Conservation (phyloP, 2,888 invertebrate species). For the Rhabditophanes sp. region DNA sequence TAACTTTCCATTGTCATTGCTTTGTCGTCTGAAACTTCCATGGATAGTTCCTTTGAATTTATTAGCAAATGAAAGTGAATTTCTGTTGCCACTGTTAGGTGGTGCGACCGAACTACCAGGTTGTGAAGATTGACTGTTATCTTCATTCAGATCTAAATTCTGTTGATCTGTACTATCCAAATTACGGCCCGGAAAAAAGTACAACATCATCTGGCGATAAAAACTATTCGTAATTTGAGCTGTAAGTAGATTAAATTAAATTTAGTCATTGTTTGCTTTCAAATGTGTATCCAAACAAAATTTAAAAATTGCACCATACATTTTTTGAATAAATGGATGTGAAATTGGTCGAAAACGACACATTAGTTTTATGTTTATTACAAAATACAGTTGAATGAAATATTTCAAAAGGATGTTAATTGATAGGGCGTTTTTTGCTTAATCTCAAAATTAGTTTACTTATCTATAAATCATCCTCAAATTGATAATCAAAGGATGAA, state of each 20-base stretch:
- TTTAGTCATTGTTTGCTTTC: not conserved
- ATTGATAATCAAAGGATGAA: too few relatives aligned
- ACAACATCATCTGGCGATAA: constrained; percentile 86
- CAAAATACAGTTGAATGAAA: too few relatives aligned
- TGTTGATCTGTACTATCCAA: constrained; percentile 43
- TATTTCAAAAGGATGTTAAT: too few relatives aligned
- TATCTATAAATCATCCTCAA: too few relatives aligned
- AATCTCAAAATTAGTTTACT: too few relatives aligned
- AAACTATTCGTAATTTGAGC: constrained; percentile 49
- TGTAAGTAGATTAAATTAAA: constrained; percentile 51
- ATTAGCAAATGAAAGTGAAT: constrained; percentile 12
- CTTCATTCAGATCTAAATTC: constrained; percentile 19
- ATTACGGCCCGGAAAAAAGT: constrained; percentile 74
- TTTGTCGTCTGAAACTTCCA: constrained; percentile 12
- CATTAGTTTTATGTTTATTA: too few relatives aligned
- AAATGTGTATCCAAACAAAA: not conserved
- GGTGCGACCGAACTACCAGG: constrained; percentile 8
- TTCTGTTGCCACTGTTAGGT: not conserved
- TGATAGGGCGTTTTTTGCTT: too few relatives aligned
- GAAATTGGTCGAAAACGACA: too few relatives aligned
- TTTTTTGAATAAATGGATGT: not conserved
- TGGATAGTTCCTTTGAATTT: constrained; percentile 17
- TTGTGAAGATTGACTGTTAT: constrained; percentile 8
- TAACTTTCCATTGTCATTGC: constrained; percentile 1
- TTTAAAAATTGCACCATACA: too few relatives aligned